Percentiles rank a stretch among this genome's conserved stretches.
Evolutionary conservation across 2,888 invertebrate species (phyloP).

Genomic region (Cantharis lateralis): DNA sequence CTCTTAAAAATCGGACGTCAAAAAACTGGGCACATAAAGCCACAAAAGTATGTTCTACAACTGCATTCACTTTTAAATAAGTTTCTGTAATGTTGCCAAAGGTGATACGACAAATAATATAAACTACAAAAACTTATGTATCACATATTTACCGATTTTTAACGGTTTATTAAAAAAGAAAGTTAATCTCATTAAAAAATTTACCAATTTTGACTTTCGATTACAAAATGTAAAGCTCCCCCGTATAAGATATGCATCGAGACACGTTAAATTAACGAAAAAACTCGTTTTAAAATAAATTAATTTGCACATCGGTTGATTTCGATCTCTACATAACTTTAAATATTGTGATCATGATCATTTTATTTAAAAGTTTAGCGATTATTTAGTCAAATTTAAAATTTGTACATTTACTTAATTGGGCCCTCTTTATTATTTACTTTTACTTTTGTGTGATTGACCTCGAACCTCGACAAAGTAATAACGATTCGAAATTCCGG

Average conservation of each 20-base stretch:
- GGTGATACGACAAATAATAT: neutral
- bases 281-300: neutral
- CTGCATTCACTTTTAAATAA: constrained; percentile 29
- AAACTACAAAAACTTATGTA: neutral
- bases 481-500: neutral
- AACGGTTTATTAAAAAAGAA: constrained; percentile 1
- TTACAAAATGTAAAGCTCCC: neutral
- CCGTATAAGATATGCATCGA: neutral
- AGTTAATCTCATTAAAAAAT: neutral
- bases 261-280: neutral
- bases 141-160: neutral
- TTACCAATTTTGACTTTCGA: neutral
- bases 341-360: neutral
- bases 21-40: constrained; percentile 48
- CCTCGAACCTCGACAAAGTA: neutral
- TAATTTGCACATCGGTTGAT: neutral
- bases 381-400: neutral
- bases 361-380: neutral
- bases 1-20: constrained; percentile 44
- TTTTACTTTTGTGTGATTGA: neutral
- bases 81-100: constrained; percentile 6
- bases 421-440: neutral
- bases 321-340: neutral
- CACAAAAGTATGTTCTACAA: constrained; percentile 44
- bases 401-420: neutral